These are phyloP conservation scores for Metopolophium dirhodum DNA, from an alignment of 1,140 invertebrate genomes.

Conservation along the genomic window DNA sequence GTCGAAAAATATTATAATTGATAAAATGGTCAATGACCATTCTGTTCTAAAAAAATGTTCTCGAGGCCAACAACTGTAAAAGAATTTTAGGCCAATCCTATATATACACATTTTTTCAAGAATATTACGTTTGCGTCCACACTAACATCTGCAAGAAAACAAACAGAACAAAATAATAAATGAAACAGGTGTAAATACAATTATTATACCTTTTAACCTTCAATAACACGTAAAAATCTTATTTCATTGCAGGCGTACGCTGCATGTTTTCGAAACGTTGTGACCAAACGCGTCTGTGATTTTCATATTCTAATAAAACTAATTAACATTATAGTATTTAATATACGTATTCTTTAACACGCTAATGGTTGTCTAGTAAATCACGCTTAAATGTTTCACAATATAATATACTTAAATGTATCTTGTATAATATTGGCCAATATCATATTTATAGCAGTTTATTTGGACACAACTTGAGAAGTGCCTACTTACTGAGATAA, in stretches of 20 bases:
- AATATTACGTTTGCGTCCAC: neutral
- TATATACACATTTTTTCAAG: neutral
- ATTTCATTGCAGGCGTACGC: neutral
- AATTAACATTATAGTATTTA: neutral
- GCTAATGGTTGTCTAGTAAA: neutral
- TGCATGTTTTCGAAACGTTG: neutral
- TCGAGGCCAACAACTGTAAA: neutral
- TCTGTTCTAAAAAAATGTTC: neutral
- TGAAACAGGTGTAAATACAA: neutral
- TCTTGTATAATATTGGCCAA: too few species aligned
- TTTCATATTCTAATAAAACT: neutral
- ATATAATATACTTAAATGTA: neutral
- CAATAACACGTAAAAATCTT: neutral
- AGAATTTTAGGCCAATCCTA: neutral
- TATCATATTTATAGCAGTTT: too few species aligned
- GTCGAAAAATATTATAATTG: neutral
- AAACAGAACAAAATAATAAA: neutral
- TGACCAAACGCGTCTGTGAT: neutral
- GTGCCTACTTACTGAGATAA: too few species aligned
- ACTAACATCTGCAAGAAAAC: neutral
- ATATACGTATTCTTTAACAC: neutral
- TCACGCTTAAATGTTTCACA: neutral
- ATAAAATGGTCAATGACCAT: neutral
- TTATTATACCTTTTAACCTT: slow-evolving; percentile 7
- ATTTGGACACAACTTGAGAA: too few species aligned